These are phyloP conservation scores for Eilema sororculum DNA, from an alignment of 2,888 invertebrate genomes.

Conservation along the genomic window DNA sequence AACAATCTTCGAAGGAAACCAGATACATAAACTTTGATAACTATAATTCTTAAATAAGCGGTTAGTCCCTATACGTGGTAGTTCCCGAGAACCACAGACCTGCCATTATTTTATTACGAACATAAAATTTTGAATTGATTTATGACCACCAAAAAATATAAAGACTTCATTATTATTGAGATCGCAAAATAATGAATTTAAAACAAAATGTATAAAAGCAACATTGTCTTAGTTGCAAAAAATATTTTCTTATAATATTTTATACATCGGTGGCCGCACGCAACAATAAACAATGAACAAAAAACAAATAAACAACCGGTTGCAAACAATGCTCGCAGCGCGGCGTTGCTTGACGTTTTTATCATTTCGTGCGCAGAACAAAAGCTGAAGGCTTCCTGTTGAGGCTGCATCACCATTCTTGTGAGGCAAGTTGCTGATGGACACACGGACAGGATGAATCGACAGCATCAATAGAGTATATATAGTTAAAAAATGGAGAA, in stretches of 20 bases:
- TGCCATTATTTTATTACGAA: constrained; percentile 42
- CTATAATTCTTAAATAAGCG: not conserved
- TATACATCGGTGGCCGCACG: constrained; percentile 57
- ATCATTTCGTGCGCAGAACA: constrained; percentile 84
- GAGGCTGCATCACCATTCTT: constrained; percentile 84
- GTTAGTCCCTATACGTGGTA: not conserved
- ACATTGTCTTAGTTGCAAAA: constrained; percentile 62
- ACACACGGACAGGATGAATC: constrained; percentile 51
- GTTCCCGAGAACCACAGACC: constrained; percentile 20
- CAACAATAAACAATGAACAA: constrained; percentile 72
- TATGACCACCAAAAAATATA: constrained; percentile 49
- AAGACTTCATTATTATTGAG: constrained; percentile 51
- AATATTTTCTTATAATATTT: constrained; percentile 49
- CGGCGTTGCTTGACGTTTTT: constrained; percentile 84
- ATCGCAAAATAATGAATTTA: constrained; percentile 51
- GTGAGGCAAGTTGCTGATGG: constrained; percentile 66
- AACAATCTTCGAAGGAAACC: not conserved
- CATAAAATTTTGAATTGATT: constrained; percentile 53
- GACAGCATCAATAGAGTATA: not conserved
- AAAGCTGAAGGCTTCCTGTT: constrained; percentile 85
- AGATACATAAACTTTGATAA: not conserved
- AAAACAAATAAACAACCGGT: constrained; percentile 70
- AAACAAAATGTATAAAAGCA: constrained; percentile 56
- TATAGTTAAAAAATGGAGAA: not conserved
- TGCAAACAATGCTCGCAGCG: constrained; percentile 80